phyloP scores from a whole-genome alignment of 2,888 invertebrate genomes.

The Lepidochrysops patricia region DNA sequence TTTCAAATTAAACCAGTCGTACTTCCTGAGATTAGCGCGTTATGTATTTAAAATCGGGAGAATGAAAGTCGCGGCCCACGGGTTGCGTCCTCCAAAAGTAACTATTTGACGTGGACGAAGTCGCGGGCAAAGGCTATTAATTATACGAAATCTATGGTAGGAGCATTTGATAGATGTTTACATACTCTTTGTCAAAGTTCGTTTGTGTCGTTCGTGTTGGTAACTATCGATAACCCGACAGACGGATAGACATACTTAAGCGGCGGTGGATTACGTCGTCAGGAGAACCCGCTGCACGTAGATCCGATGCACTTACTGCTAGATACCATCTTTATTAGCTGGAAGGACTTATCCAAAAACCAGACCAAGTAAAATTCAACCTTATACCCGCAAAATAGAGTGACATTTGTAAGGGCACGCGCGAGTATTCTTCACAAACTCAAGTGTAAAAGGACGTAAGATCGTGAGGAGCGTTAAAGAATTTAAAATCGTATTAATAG shows the following conservation, averaged over 20 bases:
- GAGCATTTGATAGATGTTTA: neutral
- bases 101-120: no score
- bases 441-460: neutral
- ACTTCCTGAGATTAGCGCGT: no score
- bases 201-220: no score
- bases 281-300: constrained; percentile 69
- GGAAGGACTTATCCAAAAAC: neutral
- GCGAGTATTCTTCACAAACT: neutral
- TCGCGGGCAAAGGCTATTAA: no score
- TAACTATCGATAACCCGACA: neutral
- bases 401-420: neutral
- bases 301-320: constrained; percentile 63
- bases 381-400: neutral
- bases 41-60: no score
- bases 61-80: no score
- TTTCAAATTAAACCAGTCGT: no score
- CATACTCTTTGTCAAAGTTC: neutral
- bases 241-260: constrained; percentile 34
- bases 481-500: neutral
- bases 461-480: neutral
- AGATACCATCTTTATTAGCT: constrained; percentile 10
- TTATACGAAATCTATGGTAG: no score
- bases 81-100: no score
- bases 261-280: constrained; percentile 65
- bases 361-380: neutral